Evolutionary conservation across 2,888 invertebrate genomes (phyloP).

Genomic region (Malacosoma neustria): DNA sequence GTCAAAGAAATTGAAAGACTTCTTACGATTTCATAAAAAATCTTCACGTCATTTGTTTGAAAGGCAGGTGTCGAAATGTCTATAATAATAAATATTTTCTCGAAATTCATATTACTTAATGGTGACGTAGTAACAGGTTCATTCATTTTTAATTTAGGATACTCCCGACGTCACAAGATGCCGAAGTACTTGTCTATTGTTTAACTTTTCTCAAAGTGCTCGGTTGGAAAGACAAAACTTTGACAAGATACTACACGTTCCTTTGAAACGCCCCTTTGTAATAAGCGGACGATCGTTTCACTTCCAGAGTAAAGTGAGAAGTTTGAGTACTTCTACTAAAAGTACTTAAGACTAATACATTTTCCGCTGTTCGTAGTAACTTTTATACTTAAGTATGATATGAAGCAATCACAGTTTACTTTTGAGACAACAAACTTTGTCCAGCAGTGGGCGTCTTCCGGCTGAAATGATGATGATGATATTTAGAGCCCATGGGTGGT

Average conservation of each 20-base stretch:
- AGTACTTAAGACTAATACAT: not conserved
- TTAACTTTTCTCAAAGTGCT: not conserved
- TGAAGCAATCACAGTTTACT: no score
- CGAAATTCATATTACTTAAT: no score
- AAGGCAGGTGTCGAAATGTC: not conserved
- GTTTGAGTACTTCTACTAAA: not conserved
- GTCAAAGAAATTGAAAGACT: no score
- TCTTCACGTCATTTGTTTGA: no score
- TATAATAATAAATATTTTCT: no score
- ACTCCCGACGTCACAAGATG: not conserved
- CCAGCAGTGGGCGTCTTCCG: no score
- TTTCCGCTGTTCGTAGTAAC: no score
- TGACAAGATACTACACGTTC: not conserved
- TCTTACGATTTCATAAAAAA: no score
- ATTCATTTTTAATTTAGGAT: not conserved
- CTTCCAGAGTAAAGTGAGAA: not conserved
- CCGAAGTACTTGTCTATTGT: not conserved
- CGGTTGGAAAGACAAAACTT: not conserved
- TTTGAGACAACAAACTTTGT: no score
- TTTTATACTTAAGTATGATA: no score
- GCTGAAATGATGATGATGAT: no score
- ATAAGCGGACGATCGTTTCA: not conserved
- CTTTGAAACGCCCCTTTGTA: not conserved
- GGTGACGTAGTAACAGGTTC: not conserved
- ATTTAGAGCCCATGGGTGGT: no score